Evolutionary conservation across 2,888 invertebrate genomes (phyloP).

Genomic region (Cephonodes hylas): DNA sequence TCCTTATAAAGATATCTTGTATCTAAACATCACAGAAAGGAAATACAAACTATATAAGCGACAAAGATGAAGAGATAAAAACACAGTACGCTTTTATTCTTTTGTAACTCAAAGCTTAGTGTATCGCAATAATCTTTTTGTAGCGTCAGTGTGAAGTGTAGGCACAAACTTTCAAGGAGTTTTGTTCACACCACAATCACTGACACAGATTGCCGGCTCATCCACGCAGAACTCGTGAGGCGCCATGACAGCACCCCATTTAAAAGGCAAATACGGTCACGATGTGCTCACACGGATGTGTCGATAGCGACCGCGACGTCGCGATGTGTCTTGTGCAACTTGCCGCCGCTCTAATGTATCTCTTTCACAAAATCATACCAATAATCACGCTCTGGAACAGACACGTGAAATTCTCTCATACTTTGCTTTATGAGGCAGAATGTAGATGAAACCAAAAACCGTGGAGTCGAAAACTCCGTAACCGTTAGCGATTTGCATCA

Average conservation of each 20-base stretch:
- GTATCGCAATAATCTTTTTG: conserved; percentile 2
- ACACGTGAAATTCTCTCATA: neutral
- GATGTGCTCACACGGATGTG: conserved; percentile 57
- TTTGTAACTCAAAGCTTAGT: neutral
- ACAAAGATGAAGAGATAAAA: neutral
- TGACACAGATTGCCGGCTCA: conserved; percentile 64
- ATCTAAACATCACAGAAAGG: neutral
- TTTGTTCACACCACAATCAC: conserved; percentile 43
- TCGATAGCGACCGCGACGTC: conserved; percentile 45
- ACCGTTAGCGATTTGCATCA: too few relatives aligned
- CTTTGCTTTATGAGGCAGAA: neutral
- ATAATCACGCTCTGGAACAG: neutral
- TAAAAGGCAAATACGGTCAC: conserved; percentile 75
- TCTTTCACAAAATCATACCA: conserved; percentile 4
- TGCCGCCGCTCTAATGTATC: conserved; percentile 32
- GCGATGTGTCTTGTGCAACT: conserved; percentile 41
- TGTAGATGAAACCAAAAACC: neutral
- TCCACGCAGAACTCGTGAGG: conserved; percentile 70
- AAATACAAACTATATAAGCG: neutral
- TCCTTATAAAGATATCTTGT: neutral
- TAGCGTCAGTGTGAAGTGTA: neutral
- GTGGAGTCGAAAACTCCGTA: too few relatives aligned
- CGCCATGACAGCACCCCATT: conserved; percentile 63
- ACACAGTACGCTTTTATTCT: neutral
- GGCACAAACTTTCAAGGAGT: conserved; percentile 33